phyloP scores from a whole-genome alignment of 2,113 vertebrate genomes.

The Silurus meridionalis region DNA sequence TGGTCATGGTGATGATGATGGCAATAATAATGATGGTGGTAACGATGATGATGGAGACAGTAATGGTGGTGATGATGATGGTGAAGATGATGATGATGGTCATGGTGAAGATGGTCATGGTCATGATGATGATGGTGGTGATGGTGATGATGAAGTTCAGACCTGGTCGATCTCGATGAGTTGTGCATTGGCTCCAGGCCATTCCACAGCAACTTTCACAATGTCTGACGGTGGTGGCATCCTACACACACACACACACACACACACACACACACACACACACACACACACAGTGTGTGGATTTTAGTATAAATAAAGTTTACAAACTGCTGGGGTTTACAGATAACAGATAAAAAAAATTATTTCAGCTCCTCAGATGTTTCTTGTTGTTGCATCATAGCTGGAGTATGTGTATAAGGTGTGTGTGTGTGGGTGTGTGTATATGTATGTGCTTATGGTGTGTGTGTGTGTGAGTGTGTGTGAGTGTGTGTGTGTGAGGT shows the following conservation, averaged over 20 bases:
- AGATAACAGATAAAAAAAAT: background rate
- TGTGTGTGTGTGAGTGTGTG: background rate
- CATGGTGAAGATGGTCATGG: no score
- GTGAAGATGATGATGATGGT: no score
- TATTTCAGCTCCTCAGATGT: background rate
- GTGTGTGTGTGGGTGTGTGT: background rate
- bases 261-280: constrained; percentile 6
- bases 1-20: no score
- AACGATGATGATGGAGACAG: no score
- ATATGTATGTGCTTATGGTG: background rate
- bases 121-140: no score
- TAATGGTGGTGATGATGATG: no score
- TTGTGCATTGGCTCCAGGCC: constrained; percentile 96
- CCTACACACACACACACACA: constrained; percentile 29
- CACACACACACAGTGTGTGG: background rate
- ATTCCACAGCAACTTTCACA: constrained; percentile 97
- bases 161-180: constrained; percentile 99
- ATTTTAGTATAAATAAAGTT: background rate
- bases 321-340: background rate
- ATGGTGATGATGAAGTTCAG: constrained; percentile 38
- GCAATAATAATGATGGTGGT: no score
- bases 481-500: no score
- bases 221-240: constrained; percentile 96
- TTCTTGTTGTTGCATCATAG: background rate
- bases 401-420: background rate